Evolutionary conservation across 2,888 invertebrate genomes (phyloP).

Genomic region (Odontocerum albicorne): DNA sequence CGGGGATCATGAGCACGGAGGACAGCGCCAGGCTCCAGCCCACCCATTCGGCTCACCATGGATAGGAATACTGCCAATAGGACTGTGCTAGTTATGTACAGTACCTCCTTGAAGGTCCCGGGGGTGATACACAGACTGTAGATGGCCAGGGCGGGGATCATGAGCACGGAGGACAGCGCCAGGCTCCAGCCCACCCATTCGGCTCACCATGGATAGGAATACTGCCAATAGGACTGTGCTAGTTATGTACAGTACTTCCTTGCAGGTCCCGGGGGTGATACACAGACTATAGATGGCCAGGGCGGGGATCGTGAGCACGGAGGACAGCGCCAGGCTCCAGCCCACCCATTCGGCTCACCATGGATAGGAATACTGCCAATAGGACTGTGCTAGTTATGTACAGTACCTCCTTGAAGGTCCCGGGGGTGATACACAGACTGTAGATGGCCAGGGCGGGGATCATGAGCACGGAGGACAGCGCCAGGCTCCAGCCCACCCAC

Average conservation of each 20-base stretch:
- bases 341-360: constrained; percentile 72
- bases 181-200: constrained; percentile 71
- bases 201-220: constrained; percentile 71
- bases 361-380: constrained; percentile 68
- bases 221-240: constrained; percentile 65
- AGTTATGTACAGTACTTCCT: constrained; percentile 56
- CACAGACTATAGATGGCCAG: constrained; percentile 64
- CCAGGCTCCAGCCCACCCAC: constrained; percentile 69
- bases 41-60: constrained; percentile 69
- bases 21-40: constrained; percentile 75
- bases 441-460: constrained; percentile 68
- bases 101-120: constrained; percentile 69
- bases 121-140: constrained; percentile 64
- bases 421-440: constrained; percentile 64
- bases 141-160: constrained; percentile 70
- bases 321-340: constrained; percentile 72
- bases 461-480: constrained; percentile 74
- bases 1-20: constrained; percentile 72
- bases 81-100: too few species aligned
- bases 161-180: constrained; percentile 71
- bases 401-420: constrained; percentile 66
- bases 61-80: constrained; percentile 70
- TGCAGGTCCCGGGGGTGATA: constrained; percentile 66
- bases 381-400: neutral
- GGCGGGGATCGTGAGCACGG: constrained; percentile 72